Conservation (phyloP, 2,113 vertebrate species). For the Xiphophorus hellerii region DNA sequence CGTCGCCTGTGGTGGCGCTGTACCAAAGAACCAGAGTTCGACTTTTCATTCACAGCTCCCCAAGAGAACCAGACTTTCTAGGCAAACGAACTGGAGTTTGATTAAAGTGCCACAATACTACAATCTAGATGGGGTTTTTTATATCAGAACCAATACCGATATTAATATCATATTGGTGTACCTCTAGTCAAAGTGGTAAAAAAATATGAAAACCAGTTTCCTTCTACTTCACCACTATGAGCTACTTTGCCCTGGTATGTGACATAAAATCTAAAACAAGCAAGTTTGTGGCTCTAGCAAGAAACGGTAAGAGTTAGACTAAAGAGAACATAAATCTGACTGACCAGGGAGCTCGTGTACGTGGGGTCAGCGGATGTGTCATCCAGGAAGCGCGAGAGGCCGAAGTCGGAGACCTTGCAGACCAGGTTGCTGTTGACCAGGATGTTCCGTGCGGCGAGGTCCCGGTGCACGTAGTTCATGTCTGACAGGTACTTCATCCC, state of each 20-base stretch:
- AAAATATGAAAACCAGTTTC: too few species aligned
- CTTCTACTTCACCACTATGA: not conserved
- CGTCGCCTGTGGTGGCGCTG: too few species aligned
- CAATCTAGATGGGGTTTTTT: too few species aligned
- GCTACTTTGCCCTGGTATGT: not conserved
- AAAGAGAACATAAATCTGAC: conserved; percentile 29
- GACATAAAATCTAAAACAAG: not conserved
- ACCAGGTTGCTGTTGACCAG: conserved; percentile 98
- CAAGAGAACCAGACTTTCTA: too few species aligned
- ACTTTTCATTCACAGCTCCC: too few species aligned
- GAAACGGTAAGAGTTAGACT: not conserved
- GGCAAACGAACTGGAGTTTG: too few species aligned
- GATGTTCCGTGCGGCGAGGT: conserved; percentile 95
- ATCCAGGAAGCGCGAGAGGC: conserved; percentile 94
- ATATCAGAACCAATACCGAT: too few species aligned
- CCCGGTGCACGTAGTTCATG: conserved; percentile 97
- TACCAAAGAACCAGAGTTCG: too few species aligned
- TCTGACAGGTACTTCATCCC: conserved; percentile 98
- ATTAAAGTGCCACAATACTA: too few species aligned
- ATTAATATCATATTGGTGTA: too few species aligned
- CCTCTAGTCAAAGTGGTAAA: too few species aligned
- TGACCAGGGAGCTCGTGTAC: conserved; percentile 95
- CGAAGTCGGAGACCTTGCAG: conserved; percentile 97
- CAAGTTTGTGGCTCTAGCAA: not conserved
- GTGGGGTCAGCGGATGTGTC: conserved; percentile 93